Base-by-base conservation (phyloP, 2,888 invertebrate genomes). In the Hoplodrina blanda region DNA sequence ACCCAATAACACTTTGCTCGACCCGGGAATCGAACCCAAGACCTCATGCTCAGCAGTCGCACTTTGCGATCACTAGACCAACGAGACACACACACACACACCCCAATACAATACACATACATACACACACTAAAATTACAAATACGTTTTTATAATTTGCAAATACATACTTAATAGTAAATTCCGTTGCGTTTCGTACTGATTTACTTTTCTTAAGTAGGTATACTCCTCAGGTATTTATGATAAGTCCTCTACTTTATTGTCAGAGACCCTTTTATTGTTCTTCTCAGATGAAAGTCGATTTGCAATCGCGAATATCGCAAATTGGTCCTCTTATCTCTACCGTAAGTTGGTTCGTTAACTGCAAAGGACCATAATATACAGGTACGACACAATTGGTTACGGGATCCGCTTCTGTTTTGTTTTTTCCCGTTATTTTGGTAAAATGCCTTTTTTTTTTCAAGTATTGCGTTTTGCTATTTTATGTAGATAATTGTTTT, bases 301-400 rank as follows among this genome's bases (percentile, higher is more conserved):
- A 75, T 73, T 64, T 73, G 65, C 49, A 76, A 61, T 73, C 44
- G 64, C 20, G 65, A 56, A 78, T 61, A 56, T 60, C 61, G 53
- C 79, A 79, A 76, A 74, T 79, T 79, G 75, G 46, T 44, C n/a
- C 74, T 57, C 79, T 76, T 76, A 76, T 76, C 79, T 73, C 33
- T 11, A 50, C 33, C 17, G 61, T 60, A 65, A 76, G 79, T 61
- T 65, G 65, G 61, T 75, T 75, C 56, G 65, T 78, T 73, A 72
- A 56, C 56, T 53, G 74, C 49, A 20, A 49, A 52, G 73, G 37
- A 55, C 46, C 41, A 15, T 59, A 72, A 73, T 56, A 25, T 73
- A 73, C 60, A 61, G 60, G 66, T 73, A 53, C 7, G 33, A 61
- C 33, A 53, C 74, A 75, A 78, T 73, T 75, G 64, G 37, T 33